These are phyloP conservation scores for Epinotia nisella DNA, from an alignment of 2,888 invertebrate genomes.

Conservation along the genomic window DNA sequence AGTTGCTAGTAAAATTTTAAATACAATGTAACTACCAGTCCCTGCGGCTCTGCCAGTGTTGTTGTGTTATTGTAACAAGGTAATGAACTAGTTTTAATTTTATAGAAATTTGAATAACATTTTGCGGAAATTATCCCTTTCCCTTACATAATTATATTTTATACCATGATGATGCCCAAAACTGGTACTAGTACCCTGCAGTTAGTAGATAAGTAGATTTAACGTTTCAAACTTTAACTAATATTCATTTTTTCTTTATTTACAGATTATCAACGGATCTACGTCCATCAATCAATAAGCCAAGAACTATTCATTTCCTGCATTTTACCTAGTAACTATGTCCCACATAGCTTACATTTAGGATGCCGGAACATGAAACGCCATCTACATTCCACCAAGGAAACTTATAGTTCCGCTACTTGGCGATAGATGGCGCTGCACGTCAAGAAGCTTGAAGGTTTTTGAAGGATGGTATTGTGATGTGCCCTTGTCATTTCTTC, in stretches of 20 bases:
- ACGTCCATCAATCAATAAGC: neutral
- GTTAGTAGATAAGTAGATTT: too few relatives aligned
- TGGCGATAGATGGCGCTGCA: constrained; percentile 57
- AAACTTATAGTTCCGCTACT: constrained; percentile 51
- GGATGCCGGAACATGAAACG: constrained; percentile 59
- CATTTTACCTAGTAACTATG: constrained; percentile 59
- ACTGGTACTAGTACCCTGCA: too few relatives aligned
- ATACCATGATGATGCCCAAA: too few relatives aligned
- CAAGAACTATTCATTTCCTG: constrained; percentile 51
- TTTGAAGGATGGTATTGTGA: constrained; percentile 55
- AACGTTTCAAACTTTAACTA: neutral
- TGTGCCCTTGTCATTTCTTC: constrained; percentile 97
- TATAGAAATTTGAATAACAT: too few relatives aligned
- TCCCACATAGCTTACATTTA: constrained; percentile 50
- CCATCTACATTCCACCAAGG: constrained; percentile 48
- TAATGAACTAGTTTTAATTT: too few relatives aligned
- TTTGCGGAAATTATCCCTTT: too few relatives aligned
- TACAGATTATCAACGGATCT: constrained; percentile 5
- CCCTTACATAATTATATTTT: too few relatives aligned
- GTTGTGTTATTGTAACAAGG: too few relatives aligned
- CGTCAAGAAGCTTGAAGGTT: constrained; percentile 4
- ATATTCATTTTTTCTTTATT: neutral
- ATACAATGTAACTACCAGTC: too few relatives aligned
- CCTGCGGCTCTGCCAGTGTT: too few relatives aligned
- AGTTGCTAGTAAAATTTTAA: too few relatives aligned